A percentile compares a stretch with the other conserved stretches of the same genome.
Evolutionary conservation across 2,888 invertebrate species (phyloP).

Genomic region (Labia minor): DNA sequence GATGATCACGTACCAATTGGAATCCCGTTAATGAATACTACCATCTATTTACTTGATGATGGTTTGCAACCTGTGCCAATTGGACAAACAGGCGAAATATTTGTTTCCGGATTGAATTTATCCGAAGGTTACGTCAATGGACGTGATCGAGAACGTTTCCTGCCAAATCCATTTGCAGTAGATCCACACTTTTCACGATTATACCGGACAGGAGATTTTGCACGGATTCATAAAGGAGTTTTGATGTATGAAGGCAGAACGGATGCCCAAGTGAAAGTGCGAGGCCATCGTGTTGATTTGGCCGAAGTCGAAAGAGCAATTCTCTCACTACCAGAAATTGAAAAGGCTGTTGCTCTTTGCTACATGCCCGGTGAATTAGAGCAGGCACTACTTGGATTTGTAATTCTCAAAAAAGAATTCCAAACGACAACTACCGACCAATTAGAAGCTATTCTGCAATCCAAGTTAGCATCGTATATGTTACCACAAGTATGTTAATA

Average conservation of each 20-base stretch:
- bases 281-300: slow-evolving; percentile 77
- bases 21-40: slow-evolving; percentile 68
- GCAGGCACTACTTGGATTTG: slow-evolving; percentile 60
- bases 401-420: slow-evolving; percentile 27
- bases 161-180: slow-evolving; percentile 59
- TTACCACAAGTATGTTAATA: slow-evolving; percentile 53
- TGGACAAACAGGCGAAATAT: slow-evolving; percentile 69
- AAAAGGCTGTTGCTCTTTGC: slow-evolving; percentile 68
- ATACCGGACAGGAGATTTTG: slow-evolving; percentile 79
- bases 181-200: slow-evolving; percentile 58
- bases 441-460: slow-evolving; percentile 53
- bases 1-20: slow-evolving; percentile 69
- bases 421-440: slow-evolving; percentile 39
- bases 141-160: slow-evolving; percentile 60
- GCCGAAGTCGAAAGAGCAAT: slow-evolving; percentile 72
- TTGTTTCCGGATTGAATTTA: slow-evolving; percentile 68
- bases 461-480: slow-evolving; percentile 63
- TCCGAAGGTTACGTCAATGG: slow-evolving; percentile 71
- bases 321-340: slow-evolving; percentile 49
- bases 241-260: slow-evolving; percentile 65
- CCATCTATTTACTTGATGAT: slow-evolving; percentile 66
- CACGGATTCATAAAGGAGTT: slow-evolving; percentile 54
- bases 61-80: slow-evolving; percentile 59
- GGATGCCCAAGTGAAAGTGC: slow-evolving; percentile 70
- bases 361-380: slow-evolving; percentile 57